Conservation (phyloP, 2,113 vertebrate species). For the Campylorhamphus procurvoides region DNA sequence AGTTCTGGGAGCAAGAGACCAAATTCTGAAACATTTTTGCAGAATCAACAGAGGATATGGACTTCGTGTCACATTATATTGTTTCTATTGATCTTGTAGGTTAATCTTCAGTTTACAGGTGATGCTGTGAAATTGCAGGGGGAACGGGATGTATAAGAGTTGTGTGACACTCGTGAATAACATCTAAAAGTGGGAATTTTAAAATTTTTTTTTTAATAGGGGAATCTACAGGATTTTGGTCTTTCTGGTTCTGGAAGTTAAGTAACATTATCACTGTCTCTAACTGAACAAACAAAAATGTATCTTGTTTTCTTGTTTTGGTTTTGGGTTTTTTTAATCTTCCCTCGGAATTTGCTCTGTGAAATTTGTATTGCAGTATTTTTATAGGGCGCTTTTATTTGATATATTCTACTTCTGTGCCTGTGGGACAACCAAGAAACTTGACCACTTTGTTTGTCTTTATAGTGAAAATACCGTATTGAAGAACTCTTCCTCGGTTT, state of each 20-base stretch:
- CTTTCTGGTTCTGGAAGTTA: neutral
- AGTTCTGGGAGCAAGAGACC: neutral
- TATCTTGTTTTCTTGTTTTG: neutral
- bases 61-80: neutral
- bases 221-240: neutral
- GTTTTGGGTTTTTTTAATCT: neutral
- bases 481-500: neutral
- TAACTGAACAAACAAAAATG: neutral
- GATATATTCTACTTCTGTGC: neutral
- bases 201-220: neutral
- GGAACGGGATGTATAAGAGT: neutral
- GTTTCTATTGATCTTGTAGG: neutral
- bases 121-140: neutral
- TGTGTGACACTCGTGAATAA: neutral
- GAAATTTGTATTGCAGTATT: neutral
- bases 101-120: slow-evolving; percentile 1
- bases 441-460: neutral
- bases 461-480: neutral
- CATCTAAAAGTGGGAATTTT: neutral
- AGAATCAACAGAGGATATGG: neutral
- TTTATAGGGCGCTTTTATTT: neutral
- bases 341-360: neutral
- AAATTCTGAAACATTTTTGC: slow-evolving; percentile 5
- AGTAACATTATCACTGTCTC: neutral
- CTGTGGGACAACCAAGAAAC: neutral